phyloP scores from a whole-genome alignment of 2,797 vertebrate genomes.

The Melanotaenia maccullochi region DNA sequence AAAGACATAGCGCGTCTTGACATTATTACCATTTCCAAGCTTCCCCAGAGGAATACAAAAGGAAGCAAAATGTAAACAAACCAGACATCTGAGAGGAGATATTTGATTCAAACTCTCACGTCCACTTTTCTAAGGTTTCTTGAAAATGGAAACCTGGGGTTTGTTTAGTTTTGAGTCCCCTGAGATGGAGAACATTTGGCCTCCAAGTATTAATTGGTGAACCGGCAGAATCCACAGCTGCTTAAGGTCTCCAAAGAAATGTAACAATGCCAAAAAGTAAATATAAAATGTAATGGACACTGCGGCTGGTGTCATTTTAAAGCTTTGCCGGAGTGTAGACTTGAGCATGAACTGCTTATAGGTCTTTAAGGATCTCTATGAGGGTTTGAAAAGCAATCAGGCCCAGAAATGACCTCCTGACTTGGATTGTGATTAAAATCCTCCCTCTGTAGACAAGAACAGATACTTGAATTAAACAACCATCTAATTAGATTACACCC shows the following conservation, averaged over 20 bases:
- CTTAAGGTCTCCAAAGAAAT: constrained; percentile 53
- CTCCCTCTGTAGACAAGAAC: constrained; percentile 45
- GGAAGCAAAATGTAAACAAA: constrained; percentile 79
- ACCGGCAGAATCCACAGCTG: constrained; percentile 67
- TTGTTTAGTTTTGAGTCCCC: constrained; percentile 76
- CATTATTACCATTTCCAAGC: constrained; percentile 75
- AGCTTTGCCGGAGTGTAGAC: constrained; percentile 3
- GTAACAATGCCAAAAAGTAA: constrained; percentile 31
- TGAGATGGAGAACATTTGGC: constrained; percentile 72
- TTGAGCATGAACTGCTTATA: constrained; percentile 15
- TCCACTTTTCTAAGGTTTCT: constrained; percentile 69
- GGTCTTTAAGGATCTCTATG: constrained; percentile 20
- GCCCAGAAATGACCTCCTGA: constrained; percentile 43
- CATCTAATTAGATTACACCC: constrained; percentile 74
- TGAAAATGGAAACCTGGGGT: constrained; percentile 77
- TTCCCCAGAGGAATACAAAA: constrained; percentile 72
- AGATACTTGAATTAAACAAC: constrained; percentile 64
- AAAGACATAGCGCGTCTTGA: constrained; percentile 71
- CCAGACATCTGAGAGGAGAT: constrained; percentile 75
- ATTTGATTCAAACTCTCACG: constrained; percentile 81
- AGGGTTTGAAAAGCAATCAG: constrained; percentile 39
- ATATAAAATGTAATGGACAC: constrained; percentile 32
- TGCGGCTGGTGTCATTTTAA: constrained; percentile 10
- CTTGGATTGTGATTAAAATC: constrained; percentile 57
- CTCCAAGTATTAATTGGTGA: constrained; percentile 71